phyloP scores from a whole-genome alignment of 2,888 invertebrate genomes.

The Gibbula magus region DNA sequence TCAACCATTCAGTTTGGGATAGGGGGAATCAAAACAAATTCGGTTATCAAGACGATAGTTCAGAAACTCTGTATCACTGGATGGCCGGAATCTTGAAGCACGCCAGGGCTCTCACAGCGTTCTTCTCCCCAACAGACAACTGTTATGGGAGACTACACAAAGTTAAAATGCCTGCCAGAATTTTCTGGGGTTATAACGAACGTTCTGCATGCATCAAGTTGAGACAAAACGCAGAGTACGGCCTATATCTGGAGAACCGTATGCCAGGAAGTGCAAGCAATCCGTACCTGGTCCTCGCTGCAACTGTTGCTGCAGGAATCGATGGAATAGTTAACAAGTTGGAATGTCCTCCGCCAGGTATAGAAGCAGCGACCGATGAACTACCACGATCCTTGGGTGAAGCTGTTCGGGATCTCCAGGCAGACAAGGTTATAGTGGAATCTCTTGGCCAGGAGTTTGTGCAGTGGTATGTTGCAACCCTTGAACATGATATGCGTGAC shows the following conservation, averaged over 20 bases:
- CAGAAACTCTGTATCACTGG: slow-evolving; percentile 31
- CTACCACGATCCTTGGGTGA: neutral
- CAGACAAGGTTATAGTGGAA: neutral
- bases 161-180: slow-evolving; percentile 20
- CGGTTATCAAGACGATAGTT: slow-evolving; percentile 16
- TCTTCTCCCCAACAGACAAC: slow-evolving; percentile 40
- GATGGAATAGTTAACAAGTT: slow-evolving; percentile 29
- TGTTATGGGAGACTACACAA: slow-evolving; percentile 32
- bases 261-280: slow-evolving; percentile 37
- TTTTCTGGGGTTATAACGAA: slow-evolving; percentile 37
- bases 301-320: slow-evolving; percentile 39
- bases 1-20: neutral
- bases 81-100: slow-evolving; percentile 39
- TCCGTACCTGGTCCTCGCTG: slow-evolving; percentile 39
- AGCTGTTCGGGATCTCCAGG: neutral
- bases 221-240: slow-evolving; percentile 14
- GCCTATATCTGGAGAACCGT: slow-evolving; percentile 39
- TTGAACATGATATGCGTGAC: no score
- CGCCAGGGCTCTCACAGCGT: slow-evolving; percentile 35
- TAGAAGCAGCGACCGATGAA: neutral
- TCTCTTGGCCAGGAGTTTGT: no score
- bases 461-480: no score
- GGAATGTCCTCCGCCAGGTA: neutral
- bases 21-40: slow-evolving; percentile 1
- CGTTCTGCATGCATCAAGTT: slow-evolving; percentile 27